Conservation (phyloP, 2,888 invertebrate species). For the Limnephilus marmoratus region DNA sequence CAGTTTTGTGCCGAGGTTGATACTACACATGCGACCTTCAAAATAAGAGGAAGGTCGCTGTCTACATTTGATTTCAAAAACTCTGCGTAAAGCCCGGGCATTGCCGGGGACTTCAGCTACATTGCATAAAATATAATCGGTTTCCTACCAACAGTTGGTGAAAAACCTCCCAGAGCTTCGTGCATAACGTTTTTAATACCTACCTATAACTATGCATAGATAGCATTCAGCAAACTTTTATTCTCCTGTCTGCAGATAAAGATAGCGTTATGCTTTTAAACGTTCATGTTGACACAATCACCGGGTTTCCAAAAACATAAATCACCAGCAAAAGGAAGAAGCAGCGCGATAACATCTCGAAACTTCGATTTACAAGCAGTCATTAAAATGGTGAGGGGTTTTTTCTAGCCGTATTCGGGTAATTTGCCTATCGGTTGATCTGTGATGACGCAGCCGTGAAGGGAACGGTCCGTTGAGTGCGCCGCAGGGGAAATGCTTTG, state of each 20-base stretch:
- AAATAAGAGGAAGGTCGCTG: too few relatives aligned
- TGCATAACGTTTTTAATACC: too few relatives aligned
- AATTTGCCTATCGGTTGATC: neutral
- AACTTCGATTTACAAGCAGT: constrained; percentile 2
- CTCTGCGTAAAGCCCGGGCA: too few relatives aligned
- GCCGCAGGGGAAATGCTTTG: neutral
- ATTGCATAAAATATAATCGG: too few relatives aligned
- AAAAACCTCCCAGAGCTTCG: too few relatives aligned
- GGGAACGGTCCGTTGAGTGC: neutral
- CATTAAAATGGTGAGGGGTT: neutral
- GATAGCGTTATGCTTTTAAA: neutral
- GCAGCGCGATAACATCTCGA: neutral
- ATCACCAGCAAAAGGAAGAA: neutral
- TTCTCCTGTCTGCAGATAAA: neutral
- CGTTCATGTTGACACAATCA: neutral
- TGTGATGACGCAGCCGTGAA: neutral
- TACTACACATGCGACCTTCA: too few relatives aligned
- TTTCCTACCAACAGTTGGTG: too few relatives aligned
- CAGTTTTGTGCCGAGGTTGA: too few relatives aligned
- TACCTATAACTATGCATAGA: neutral
- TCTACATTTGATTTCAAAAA: too few relatives aligned
- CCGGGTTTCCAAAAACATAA: neutral
- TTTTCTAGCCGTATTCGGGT: neutral
- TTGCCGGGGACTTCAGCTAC: too few relatives aligned
- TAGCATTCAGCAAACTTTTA: neutral